These are phyloP conservation scores for Dasyurus viverrinus DNA, from an alignment of 2,113 vertebrate genomes.

Conservation along the genomic window DNA sequence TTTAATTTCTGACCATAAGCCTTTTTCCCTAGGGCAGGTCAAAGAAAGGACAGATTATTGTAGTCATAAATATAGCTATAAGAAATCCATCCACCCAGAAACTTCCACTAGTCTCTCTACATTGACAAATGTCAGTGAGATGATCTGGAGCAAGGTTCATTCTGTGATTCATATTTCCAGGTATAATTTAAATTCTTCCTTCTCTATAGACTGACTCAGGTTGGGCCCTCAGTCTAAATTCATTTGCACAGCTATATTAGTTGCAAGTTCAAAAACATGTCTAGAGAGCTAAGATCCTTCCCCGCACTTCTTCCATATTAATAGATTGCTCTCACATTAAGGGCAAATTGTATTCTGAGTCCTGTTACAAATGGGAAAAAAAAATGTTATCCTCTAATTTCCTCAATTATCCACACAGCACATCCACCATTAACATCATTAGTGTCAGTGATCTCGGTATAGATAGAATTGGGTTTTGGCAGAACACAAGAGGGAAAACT, in stretches of 20 bases:
- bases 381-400: neutral
- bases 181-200: conserved; percentile 58
- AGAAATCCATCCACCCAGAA: neutral
- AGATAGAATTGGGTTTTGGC: conserved; percentile 17
- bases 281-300: neutral
- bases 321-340: conserved; percentile 63
- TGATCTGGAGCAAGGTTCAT: conserved; percentile 12
- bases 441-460: neutral
- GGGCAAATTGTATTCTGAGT: conserved; percentile 29
- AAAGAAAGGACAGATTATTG: conserved; percentile 40
- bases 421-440: neutral
- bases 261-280: conserved; percentile 71
- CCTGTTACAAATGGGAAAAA: neutral
- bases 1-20: conserved; percentile 53
- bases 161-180: conserved; percentile 41
- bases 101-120: neutral
- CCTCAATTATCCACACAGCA: neutral
- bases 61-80: neutral
- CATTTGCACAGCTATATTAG: conserved; percentile 53
- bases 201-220: conserved; percentile 36
- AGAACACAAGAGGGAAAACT: conserved; percentile 35
- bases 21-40: neutral
- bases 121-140: neutral
- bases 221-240: conserved; percentile 2
- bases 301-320: conserved; percentile 66